Evolutionary conservation across 2,797 vertebrate species (phyloP), one percentile per base, ranked within the genome.

Genomic region (Lithobates pipiens): DNA sequence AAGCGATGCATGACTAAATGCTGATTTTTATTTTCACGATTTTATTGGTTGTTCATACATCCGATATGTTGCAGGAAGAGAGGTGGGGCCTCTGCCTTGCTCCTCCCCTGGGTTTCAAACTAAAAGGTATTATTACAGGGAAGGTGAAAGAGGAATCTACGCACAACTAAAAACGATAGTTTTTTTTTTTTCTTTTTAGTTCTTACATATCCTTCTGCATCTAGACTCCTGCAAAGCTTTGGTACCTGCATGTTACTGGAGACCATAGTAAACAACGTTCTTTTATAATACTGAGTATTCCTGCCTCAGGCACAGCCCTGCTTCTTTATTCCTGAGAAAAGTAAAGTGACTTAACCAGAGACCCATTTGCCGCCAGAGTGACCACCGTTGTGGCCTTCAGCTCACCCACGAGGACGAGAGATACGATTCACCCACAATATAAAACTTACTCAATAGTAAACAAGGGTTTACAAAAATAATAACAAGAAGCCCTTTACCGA

Each of bases 31-130:
- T 71, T 76, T 69, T 76, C 2, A 67, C 23, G 2, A 25, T 74
- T 86, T 82, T 83, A 82, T n/a, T 86, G 78, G 67, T 83, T 74
- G 86, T 84, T 84, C 81, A 80, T 87, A 87, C 81, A 80, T 74
- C 71, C 75, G 86, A 87, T 87, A 87, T 84, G 76, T 79, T 75
- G 86, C 86, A 84, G 86, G 85, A 54, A 36, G 85, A 75, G 71
- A 70, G 63, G 63, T 1, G 5, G 54, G n/a, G 84, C 65, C 70
- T 76, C 65, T 82, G 69, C 85, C 68, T 86, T 57, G 29, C 80
- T 73, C 76, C 76, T 79, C 85, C 76, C 70, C 73, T 74, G 86
- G 63, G 42, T 74, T 32, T 57, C 16, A 79, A 50, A 84, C 50
- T 50, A 77, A 86, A 32, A 74, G 75, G 67, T 74, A 75, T 67